These are phyloP conservation scores for Scomberomorus guttatus DNA, from an alignment of 2,797 vertebrate genomes.

Conservation along the genomic window DNA sequence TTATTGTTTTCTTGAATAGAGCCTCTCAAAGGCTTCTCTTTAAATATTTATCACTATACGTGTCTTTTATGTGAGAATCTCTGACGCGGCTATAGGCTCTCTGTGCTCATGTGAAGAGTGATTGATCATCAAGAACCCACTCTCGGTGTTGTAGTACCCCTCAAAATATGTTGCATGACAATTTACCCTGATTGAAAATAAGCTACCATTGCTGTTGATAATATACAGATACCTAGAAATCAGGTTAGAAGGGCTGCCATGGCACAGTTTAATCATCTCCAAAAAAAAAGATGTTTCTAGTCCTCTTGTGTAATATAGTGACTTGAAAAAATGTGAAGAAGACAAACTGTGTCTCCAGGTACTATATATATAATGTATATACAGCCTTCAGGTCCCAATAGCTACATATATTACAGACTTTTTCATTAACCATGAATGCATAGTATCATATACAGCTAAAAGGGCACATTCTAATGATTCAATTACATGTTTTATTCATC, in stretches of 20 bases:
- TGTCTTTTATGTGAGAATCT: conserved; percentile 69
- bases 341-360: not conserved
- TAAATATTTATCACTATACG: conserved; percentile 77
- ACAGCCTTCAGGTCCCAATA: conserved; percentile 4
- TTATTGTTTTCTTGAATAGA: conserved; percentile 63
- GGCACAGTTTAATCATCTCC: conserved; percentile 15
- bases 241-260: not conserved
- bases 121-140: conserved; percentile 68
- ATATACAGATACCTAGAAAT: conserved; percentile 30
- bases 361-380: not conserved
- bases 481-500: not conserved
- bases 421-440: not conserved
- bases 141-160: conserved; percentile 44
- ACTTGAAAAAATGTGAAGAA: not conserved
- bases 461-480: not conserved
- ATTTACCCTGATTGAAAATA: conserved; percentile 58
- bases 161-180: conserved; percentile 37
- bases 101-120: conserved; percentile 47
- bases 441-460: not conserved
- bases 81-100: conserved; percentile 45
- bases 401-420: not conserved
- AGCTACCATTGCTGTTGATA: not conserved
- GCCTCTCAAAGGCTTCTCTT: conserved; percentile 59
- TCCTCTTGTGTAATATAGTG: not conserved
- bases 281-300: conserved; percentile 6